Base-by-base conservation (phyloP, 2,797 vertebrate species). In the Sparidentex hasta region DNA sequence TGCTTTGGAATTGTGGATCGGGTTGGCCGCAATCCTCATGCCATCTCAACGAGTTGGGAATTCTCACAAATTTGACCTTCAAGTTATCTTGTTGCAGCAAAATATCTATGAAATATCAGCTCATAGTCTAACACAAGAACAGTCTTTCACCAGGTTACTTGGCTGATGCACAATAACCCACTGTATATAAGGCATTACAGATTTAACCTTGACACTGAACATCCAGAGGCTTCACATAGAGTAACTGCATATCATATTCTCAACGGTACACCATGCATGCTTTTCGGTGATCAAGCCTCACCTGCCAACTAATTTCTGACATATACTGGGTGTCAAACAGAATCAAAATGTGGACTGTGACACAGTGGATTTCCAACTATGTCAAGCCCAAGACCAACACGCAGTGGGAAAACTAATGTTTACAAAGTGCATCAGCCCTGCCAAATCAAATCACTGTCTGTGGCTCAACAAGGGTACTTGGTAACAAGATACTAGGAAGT, bases 401-500 rank as follows among this genome's bases (percentile, higher is more conserved):
- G 92, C 27, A 87, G 87, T 11, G 67, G 89, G 62, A 73, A 87
- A 94, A 96, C 93, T 90, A 75, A 89, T 81, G 92, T 93, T 96
- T 95, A 95, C 95, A 96, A 93, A 56, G 76, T 90, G 93, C 91
- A 94, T 94, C 92, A 93, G 92, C 88, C 89, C 94, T 96, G 96
- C 94, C 95, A 96, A 82, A 92, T 86, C 89, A 90, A 92, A 95
- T 95, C 93, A 93, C 59, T 25, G 13, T 93, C 71, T 62, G 61
- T 27, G 70, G 64, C 64, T 71, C 68, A 55, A 59, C 94, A 48
- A 90, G 73, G 87, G 90, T 91, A 90, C 71, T 73, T 65, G 57
- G 23, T 52, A 46, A 55, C 38, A 14, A 55, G 68, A 56, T 63
- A 7, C 20, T n/a, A 6, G n/a, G 21, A 38, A 25, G 58, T 5